Base-by-base conservation (phyloP, 2,888 invertebrate genomes). In the Phaonia tiefii region DNA sequence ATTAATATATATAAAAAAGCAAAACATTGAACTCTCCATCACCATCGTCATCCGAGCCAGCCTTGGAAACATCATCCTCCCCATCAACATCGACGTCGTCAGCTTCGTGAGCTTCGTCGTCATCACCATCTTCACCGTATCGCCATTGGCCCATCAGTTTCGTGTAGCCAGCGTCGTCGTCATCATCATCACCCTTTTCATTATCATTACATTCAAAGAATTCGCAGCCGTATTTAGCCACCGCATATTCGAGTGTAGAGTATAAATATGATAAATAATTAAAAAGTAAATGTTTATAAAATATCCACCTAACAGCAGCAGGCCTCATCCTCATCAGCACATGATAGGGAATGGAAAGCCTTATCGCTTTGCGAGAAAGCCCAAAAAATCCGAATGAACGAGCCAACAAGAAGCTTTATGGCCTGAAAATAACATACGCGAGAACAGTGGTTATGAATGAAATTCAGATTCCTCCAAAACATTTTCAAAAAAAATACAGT, bases 251-350 rank as follows among this genome's bases (percentile, higher is more conserved):
- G 15, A 25, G 54, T 56, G 17, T 58, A 31, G 60, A 60, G 37
- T 37, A 54, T 17, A 70, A 60, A 54, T 75, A 75, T 77, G 80
- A 72, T 81, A 74, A 79, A 79, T 79, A 82, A 83, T 84, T 80
- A 83, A 84, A 84, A 75, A 72, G 76, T 72, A 83, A 83, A 80
- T 80, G 74, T 80, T 83, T 83, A 75, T 78, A 42, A 60, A 73
- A 75, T 65, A 60, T 63, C 65, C 44, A 79, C 69, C 65, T 63
- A 79, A 74, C 58, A 71, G 42, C 46, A 67, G 26, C 67, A 42
- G 37, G n/a, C n/a, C n/a, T n/a, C n/a, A n/a, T n/a, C n/a, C n/a
- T n/a, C n/a, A n/a, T n/a, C n/a, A 72, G 17, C 10, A 37, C 46
- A n/a, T 31, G 13, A 3, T 42, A 60, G 15, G 17, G 56, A 65